Conservation (phyloP, 2,797 vertebrate species). For the Mormyrops attenuatus region DNA sequence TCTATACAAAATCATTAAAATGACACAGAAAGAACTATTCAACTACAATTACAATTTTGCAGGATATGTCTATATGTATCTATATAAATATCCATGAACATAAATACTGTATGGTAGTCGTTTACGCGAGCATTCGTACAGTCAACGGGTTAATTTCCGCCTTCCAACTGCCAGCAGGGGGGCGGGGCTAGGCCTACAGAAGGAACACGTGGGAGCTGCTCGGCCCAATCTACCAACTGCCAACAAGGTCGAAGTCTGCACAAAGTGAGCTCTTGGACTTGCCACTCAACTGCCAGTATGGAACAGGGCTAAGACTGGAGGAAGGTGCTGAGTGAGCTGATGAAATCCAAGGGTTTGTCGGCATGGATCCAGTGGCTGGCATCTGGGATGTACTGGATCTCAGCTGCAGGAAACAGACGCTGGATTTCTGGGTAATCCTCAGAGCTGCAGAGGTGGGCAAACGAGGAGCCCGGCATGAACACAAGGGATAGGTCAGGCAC, state of each 20-base stretch:
- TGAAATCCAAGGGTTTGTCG: slow-evolving; percentile 84
- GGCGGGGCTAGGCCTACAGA: background rate
- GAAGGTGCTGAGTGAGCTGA: slow-evolving; percentile 78
- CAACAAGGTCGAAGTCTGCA: background rate
- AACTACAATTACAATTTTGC: background rate
- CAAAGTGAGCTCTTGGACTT: background rate
- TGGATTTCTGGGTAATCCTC: slow-evolving; percentile 83
- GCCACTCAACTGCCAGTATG: background rate
- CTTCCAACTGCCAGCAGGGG: slow-evolving; percentile 9
- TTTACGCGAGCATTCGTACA: background rate
- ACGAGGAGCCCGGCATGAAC: background rate
- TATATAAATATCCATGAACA: slow-evolving; percentile 4
- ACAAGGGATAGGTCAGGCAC: background rate
- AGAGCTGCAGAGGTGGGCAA: slow-evolving; percentile 58
- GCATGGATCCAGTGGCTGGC: slow-evolving; percentile 92
- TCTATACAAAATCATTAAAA: background rate
- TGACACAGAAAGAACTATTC: background rate
- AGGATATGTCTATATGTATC: background rate
- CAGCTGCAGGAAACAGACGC: slow-evolving; percentile 78
- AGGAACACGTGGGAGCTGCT: background rate
- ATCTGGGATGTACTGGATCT: slow-evolving; percentile 79
- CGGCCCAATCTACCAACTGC: background rate
- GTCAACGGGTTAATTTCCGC: background rate
- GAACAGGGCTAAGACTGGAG: slow-evolving; percentile 62
- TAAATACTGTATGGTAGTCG: background rate